Conservation (phyloP, 53 echinoderm and acorn worm genomes). For the Luidia sarsii region DNA sequence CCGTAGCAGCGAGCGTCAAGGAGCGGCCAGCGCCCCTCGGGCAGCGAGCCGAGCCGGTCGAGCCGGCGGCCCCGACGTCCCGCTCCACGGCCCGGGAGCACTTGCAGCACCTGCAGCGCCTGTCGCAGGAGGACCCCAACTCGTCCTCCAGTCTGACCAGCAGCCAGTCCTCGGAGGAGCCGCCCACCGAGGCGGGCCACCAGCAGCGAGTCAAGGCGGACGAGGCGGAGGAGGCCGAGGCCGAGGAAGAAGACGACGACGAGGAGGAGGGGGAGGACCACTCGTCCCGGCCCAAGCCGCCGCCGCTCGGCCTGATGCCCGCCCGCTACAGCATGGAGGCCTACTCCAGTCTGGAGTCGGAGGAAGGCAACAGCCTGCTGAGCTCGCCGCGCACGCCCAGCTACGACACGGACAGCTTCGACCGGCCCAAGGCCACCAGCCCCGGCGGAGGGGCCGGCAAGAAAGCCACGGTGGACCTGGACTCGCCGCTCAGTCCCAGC, state of each 20-base stretch:
- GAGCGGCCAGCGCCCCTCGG: not conserved
- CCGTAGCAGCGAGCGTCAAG: not conserved
- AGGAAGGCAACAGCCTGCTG: slow-evolving; percentile 60
- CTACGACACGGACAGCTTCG: slow-evolving; percentile 60
- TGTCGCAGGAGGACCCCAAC: slow-evolving; percentile 21
- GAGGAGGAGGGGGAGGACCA: slow-evolving; percentile 7
- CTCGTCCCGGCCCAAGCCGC: slow-evolving; percentile 48
- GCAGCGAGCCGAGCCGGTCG: not conserved
- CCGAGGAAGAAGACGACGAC: slow-evolving; percentile 31
- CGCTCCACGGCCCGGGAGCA: slow-evolving; percentile 5
- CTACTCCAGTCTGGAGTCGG: slow-evolving; percentile 48
- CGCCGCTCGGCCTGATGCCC: slow-evolving; percentile 32
- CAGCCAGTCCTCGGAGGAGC: slow-evolving; percentile 38
- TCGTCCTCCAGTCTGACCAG: slow-evolving; percentile 44
- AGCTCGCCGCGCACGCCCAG: slow-evolving; percentile 81
- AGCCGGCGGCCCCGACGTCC: not conserved
- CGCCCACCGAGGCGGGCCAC: slow-evolving; percentile 37
- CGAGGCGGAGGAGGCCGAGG: slow-evolving; percentile 21
- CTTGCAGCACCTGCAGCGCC: slow-evolving; percentile 8
- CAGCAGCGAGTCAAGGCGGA: too few species aligned
- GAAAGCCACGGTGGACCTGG: slow-evolving; percentile 55
- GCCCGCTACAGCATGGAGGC: slow-evolving; percentile 22
- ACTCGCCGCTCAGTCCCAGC: slow-evolving; percentile 79
- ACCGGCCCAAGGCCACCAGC: slow-evolving; percentile 69
- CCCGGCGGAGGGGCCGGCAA: too few species aligned